Evolutionary conservation across 2,888 invertebrate species (phyloP).

Genomic region (Phalera bucephala): DNA sequence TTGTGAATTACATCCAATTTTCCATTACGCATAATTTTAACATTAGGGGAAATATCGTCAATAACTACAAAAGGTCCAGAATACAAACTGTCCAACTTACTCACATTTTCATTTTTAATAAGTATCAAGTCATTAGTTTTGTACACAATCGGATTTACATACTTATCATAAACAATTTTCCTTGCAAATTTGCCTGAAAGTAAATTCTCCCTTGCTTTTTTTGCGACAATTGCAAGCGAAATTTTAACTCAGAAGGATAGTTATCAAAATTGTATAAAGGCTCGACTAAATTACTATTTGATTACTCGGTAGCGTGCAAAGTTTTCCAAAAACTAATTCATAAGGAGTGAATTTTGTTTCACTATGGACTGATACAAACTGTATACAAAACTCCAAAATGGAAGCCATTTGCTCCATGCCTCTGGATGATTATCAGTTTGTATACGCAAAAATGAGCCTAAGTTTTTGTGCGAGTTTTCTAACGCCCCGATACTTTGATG

Average conservation of each 20-base stretch:
- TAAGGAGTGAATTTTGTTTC: constrained; percentile 6
- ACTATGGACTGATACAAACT: constrained; percentile 3
- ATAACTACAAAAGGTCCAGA: constrained; percentile 8
- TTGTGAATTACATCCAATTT: too few species aligned
- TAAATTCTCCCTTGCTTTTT: constrained; percentile 6
- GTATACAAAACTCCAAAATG: constrained; percentile 14
- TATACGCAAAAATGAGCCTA: constrained; percentile 13
- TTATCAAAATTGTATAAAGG: too few species aligned
- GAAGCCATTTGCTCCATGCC: constrained; percentile 15
- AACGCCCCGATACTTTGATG: constrained; percentile 9
- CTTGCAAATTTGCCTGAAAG: constrained; percentile 1
- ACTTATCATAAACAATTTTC: constrained; percentile 2
- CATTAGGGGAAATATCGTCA: constrained; percentile 7
- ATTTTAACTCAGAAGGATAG: too few species aligned
- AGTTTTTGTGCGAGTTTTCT: constrained; percentile 12
- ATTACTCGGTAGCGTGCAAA: not conserved
- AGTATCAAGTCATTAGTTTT: constrained; percentile 5
- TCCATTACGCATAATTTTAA: constrained; percentile 3
- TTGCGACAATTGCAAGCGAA: constrained; percentile 8
- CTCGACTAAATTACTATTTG: constrained; percentile 2
- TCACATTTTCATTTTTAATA: constrained; percentile 6
- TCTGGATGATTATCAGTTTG: constrained; percentile 6
- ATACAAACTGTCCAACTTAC: constrained; percentile 9
- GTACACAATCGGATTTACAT: not conserved
- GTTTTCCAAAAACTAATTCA: constrained; percentile 1